Base-by-base conservation (phyloP, 2,888 invertebrate genomes). In the Drosophila multiciliata region DNA sequence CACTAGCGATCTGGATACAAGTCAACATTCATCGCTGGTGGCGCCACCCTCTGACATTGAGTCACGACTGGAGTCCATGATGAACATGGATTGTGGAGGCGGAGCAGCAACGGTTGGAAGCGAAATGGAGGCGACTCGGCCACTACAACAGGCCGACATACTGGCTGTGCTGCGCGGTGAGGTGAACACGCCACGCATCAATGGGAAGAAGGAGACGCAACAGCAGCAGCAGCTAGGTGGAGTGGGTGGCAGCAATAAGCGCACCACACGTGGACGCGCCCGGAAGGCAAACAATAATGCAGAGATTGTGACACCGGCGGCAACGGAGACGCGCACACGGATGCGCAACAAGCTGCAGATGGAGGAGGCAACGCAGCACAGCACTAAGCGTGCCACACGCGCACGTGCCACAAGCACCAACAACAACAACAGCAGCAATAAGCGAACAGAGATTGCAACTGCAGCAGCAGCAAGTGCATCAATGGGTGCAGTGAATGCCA, bases 41-140 rank as follows among this genome's bases (percentile, higher is more conserved):
- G 93, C 93, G 32, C 92, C 92, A 11, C 93, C 93, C 3, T 93
- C 93, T 8, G 93, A 93, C 69, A 92, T 93, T 75, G 93, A 93
- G 69, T 90, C 92, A 11, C 89, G 93, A 0, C 75, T 93, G 6
- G 93, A 93, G 71, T 92, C 93, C n/a, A 92, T 93, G 93, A 92
- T 90, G 80, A 90, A 88, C 67, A 85, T 85, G 73, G 91, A 91
- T 35, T 73, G 64, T 68, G 0, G 17, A 50, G 1, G 33, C 20
- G 0, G 26, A 0, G 20, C 2, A 77, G 3, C 72, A 1, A 45
- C 15, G 17, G 26, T 9, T 26, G 6, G 60, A 1, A 33, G 26
- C 1, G 53, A 40, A 7, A 1, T 52, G 4, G 35, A 66, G 20
- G 53, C 45, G 20, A 20, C 15, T 15, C 45, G 75, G 42, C 61